A percentile compares a stretch with the other conserved stretches of the same genome.
Evolutionary conservation across 2,888 invertebrate genomes (phyloP).

Genomic region (Rhimphoctona megacephalus): DNA sequence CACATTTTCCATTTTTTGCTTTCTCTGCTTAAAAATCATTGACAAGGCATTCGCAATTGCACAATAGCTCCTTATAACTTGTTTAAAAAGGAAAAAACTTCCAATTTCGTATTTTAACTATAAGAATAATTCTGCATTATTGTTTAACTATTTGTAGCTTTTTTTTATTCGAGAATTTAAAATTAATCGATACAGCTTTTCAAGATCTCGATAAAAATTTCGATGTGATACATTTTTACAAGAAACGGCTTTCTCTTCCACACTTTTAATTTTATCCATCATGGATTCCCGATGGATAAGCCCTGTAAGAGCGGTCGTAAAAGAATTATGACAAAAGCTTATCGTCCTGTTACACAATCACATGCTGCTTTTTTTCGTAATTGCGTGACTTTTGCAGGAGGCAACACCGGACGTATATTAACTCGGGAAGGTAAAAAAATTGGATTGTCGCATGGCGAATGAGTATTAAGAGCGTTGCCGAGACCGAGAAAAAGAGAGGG

Average conservation of each 20-base stretch:
- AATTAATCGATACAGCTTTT: background rate
- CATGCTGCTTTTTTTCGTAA: conserved; percentile 9
- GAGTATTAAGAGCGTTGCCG: conserved; percentile 41
- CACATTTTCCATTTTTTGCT: background rate
- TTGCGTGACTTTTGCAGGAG: conserved; percentile 23
- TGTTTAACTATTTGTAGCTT: too few species aligned
- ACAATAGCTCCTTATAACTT: background rate
- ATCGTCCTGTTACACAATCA: conserved; percentile 11
- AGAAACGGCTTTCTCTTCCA: background rate
- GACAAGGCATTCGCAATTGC: background rate
- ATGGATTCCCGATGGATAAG: background rate
- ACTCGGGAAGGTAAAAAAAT: conserved; percentile 35
- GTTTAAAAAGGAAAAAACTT: background rate
- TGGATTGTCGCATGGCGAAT: conserved; percentile 56
- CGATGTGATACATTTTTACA: background rate
- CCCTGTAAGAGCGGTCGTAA: background rate
- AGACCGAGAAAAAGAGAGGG: background rate
- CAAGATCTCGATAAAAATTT: background rate
- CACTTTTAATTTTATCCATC: background rate
- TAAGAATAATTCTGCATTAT: too few species aligned
- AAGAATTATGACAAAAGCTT: conserved; percentile 1
- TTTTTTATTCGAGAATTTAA: too few species aligned
- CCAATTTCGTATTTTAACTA: too few species aligned
- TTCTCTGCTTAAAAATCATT: background rate
- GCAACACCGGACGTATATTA: conserved; percentile 8